Base-by-base conservation (phyloP, 64 coral and sea anemone species). In the Montipora capricornis region DNA sequence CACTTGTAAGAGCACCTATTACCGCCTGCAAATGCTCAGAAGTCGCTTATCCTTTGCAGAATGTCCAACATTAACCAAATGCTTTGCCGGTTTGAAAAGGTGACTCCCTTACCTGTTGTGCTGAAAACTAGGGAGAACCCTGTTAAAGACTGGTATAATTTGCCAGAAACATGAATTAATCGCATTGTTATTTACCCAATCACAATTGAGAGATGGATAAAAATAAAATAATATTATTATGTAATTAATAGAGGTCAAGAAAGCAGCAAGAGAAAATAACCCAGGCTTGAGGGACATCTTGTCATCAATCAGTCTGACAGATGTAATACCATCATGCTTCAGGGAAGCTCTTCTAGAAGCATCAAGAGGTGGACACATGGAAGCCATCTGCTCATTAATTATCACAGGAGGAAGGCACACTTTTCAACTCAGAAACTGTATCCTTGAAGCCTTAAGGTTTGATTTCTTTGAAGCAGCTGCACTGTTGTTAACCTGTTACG, bases 401-500 rank as follows among this genome's bases (percentile, higher is more conserved):
- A 66, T 98, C 29, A 87, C 93, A 17, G 96, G 79, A 70, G 76
- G 73, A 22, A 79, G 88, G 66, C 83, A 89, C 47, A 77, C 89
- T 7, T 74, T 97, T 13, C 89, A 93, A 6, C 68, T 98, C 17
- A 68, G 81, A 49, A 67, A 66, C 22, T 93, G 96, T 80, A 82
- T 98, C 12, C n/a, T 5, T 58, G 83, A 89, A 76, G 82, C 96
- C n/a, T n/a, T 98, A 15, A 55, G 84, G 67, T 91, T 94, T 37
- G 22, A 87, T 22, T 94, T 77, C 83, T 84, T 62, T 47, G 70
- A 98, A 71, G 96, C 93, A 74, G 74, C 92, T 24, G 94, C 96
- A 60, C 87, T 98, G 51, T 57, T 98, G 20, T 77, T 98, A 2
- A 75, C 95, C 4, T 98, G 96, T 44, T 98, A 95, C 90, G 96